These are phyloP conservation scores for Microplitis manilae DNA, from an alignment of 2,888 invertebrate genomes.

Conservation along the genomic window DNA sequence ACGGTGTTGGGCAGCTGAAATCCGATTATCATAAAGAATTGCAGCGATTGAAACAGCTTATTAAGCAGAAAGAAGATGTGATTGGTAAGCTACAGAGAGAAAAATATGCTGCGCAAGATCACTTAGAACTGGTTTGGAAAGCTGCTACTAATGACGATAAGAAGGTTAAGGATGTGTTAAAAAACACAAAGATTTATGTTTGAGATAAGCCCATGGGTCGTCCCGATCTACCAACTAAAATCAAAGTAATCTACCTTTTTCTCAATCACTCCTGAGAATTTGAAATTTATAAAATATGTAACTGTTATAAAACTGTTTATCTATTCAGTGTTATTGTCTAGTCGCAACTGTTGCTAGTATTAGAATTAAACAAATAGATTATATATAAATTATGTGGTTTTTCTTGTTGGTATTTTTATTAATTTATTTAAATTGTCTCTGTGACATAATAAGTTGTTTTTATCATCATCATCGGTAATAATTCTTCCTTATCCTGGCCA, in stretches of 20 bases:
- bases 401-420: neutral
- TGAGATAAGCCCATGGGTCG: conserved; percentile 37
- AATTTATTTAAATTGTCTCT: neutral
- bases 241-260: conserved; percentile 17
- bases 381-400: neutral
- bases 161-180: conserved; percentile 59
- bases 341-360: conserved; percentile 21
- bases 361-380: conserved; percentile 7
- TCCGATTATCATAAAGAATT: conserved; percentile 72
- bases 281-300: neutral
- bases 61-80: conserved; percentile 72
- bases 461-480: neutral
- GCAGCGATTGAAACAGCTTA: conserved; percentile 70
- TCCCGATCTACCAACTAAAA: neutral
- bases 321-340: conserved; percentile 37
- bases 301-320: conserved; percentile 13
- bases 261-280: conserved; percentile 16
- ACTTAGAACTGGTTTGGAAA: conserved; percentile 63
- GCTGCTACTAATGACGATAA: conserved; percentile 60
- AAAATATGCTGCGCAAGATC: conserved; percentile 60
- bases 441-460: neutral
- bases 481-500: conserved; percentile 3
- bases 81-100: conserved; percentile 68
- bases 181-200: conserved; percentile 57
- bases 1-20: conserved; percentile 72